Percentiles rank a stretch among this genome's conserved stretches.
Evolutionary conservation across 2,113 vertebrate genomes (phyloP).

Genomic region (Chelonoidis abingdonii): DNA sequence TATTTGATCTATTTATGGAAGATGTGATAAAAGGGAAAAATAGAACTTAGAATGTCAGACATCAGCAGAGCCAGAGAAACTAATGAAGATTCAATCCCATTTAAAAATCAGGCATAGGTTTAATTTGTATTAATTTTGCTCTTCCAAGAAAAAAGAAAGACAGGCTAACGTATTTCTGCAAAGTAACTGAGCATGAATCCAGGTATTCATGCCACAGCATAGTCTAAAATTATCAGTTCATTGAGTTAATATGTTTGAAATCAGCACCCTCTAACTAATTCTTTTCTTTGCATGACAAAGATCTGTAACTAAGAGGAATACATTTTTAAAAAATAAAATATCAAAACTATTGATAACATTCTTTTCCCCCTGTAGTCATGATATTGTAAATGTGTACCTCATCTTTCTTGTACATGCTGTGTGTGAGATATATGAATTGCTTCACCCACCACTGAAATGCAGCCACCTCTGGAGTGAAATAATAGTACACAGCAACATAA

Average conservation of each 20-base stretch:
- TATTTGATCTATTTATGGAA: not conserved
- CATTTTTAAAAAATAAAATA: not conserved
- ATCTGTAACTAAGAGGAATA: not conserved
- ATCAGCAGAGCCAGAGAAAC: not conserved
- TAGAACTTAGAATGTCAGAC: not conserved
- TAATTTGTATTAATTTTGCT: not conserved
- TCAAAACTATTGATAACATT: not conserved
- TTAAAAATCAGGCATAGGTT: not conserved
- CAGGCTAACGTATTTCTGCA: not conserved
- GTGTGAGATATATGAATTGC: not conserved
- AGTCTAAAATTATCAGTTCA: not conserved
- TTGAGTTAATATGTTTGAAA: not conserved
- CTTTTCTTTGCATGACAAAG: not conserved
- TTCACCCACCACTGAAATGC: not conserved
- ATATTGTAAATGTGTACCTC: not conserved
- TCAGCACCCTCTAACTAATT: not conserved
- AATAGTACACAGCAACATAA: not conserved
- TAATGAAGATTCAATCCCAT: not conserved
- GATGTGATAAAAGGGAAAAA: not conserved
- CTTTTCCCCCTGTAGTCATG: not conserved
- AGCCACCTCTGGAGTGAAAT: not conserved
- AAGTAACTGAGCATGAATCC: not conserved
- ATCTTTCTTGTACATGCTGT: not conserved
- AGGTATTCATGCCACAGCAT: not conserved
- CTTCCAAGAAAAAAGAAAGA: not conserved